These are phyloP conservation scores for Eurystomus glaucurus DNA, from an alignment of 2,797 vertebrate species.

Conservation along the genomic window DNA sequence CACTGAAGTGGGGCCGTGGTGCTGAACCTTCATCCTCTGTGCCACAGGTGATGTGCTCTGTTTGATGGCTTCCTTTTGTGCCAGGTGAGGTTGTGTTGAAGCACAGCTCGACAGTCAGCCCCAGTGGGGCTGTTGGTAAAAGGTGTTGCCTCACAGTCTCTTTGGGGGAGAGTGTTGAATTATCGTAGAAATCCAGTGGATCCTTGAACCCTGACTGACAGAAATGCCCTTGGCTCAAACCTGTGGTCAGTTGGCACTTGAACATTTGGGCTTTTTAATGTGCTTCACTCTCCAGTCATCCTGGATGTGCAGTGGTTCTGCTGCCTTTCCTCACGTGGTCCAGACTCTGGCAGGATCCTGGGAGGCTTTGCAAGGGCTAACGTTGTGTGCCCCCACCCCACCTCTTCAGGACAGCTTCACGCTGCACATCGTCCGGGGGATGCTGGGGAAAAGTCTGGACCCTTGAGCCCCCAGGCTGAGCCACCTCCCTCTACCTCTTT, in stretches of 20 bases:
- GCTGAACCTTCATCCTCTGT: background rate
- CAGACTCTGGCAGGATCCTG: background rate
- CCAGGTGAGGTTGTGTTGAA: background rate
- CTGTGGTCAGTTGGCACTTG: background rate
- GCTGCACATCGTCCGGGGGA: fast-evolving
- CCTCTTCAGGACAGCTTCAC: background rate
- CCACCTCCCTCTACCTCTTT: background rate
- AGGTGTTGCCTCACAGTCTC: background rate
- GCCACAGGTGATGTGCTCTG: background rate
- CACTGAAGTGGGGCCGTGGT: fast-evolving
- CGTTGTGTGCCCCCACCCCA: fast-evolving
- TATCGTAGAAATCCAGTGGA: background rate
- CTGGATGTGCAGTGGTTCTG: fast-evolving
- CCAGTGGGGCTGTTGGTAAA: fast-evolving
- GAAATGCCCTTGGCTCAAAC: background rate
- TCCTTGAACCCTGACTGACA: background rate
- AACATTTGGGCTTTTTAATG: background rate
- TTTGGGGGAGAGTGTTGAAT: background rate
- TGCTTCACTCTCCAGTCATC: background rate
- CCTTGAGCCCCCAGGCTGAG: fast-evolving
- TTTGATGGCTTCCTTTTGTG: background rate
- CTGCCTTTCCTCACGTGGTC: background rate
- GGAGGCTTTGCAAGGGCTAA: background rate
- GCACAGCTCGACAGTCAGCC: background rate
- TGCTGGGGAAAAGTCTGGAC: background rate